Base-by-base conservation (phyloP, 2,888 invertebrate species). In the Tryphoninae sp. region DNA sequence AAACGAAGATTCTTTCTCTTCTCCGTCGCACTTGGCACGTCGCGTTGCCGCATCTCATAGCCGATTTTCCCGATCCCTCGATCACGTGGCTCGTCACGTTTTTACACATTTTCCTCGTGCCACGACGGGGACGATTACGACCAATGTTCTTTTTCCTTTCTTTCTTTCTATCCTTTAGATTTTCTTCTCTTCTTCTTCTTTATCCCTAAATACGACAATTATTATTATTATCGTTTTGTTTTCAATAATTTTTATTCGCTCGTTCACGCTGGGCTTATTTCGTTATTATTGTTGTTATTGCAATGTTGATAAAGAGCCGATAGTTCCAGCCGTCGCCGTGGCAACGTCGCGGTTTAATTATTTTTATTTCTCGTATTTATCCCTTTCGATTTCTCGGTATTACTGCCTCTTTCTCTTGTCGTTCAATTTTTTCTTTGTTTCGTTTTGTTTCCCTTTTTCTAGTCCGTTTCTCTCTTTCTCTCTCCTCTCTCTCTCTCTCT, bases 1-100 rank as follows among this genome's bases (percentile, higher is more conserved):
- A 68, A 40, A 3, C 42, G 23, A 68, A n/a, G 16, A 19, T 19
- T 3, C 45, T 45, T 9, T 3, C 45, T 45, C 45, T 9, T 45
- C 45, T 45, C 13, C 13, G 45, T 45, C 45, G 13, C 45, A 45
- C 45, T 45, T 45, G 45, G 9, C 11, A 71, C 71, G 59, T 58
- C 67, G 67, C 49, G 51, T 11, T 65, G 67, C 75, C 49, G 75
- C 77, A 71, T 77, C 55, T 77, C 62, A 77, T 77, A n/a, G 45
- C 69, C 77, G 33, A 71, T 71, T 64, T 77, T 64, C 49, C 71
- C 77, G 77, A 64, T 16, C 71, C 71, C 62, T 71, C 69, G 62
- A 69, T 51, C 55, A 64, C 69, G 55, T 53, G 69, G 62, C 19
- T 71, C 42, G 64, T 53, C 71, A 55, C 77, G 77, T 71, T 76